Evolutionary conservation across 2,797 vertebrate genomes (phyloP).

Genomic region (Onychomys torridus): DNA sequence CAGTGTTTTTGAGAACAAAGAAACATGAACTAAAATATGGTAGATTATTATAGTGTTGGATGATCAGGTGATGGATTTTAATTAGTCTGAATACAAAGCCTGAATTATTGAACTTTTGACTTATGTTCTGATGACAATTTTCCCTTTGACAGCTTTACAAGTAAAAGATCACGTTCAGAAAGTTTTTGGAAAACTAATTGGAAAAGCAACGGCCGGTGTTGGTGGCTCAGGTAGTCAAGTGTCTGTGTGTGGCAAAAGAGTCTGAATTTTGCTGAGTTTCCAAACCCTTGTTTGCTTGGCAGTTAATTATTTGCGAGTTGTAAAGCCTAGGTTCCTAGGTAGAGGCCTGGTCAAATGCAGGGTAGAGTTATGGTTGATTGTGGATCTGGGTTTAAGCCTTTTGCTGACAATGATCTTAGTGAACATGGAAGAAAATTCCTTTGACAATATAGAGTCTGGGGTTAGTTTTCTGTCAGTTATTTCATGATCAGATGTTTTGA

Average conservation of each 20-base stretch:
- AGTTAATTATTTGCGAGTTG: background rate
- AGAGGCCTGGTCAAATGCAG: background rate
- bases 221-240: background rate
- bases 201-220: background rate
- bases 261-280: background rate
- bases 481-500: background rate
- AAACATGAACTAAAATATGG: background rate
- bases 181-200: fast-evolving
- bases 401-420: background rate
- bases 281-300: background rate
- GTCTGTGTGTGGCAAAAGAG: background rate
- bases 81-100: background rate
- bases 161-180: too few relatives aligned
- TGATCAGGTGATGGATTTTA: background rate
- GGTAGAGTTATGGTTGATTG: background rate
- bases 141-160: background rate
- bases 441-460: too few relatives aligned
- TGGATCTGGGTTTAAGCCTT: background rate
- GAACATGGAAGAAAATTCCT: background rate
- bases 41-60: background rate
- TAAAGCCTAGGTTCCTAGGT: background rate
- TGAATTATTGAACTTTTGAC: background rate
- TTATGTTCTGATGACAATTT: background rate
- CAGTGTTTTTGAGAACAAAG: background rate
- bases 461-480: background rate